Percentiles rank a stretch among this genome's conserved stretches.
These are phyloP conservation scores for Dissostichus mawsoni DNA, from an alignment of 2,113 vertebrate genomes.

Conservation along the genomic window DNA sequence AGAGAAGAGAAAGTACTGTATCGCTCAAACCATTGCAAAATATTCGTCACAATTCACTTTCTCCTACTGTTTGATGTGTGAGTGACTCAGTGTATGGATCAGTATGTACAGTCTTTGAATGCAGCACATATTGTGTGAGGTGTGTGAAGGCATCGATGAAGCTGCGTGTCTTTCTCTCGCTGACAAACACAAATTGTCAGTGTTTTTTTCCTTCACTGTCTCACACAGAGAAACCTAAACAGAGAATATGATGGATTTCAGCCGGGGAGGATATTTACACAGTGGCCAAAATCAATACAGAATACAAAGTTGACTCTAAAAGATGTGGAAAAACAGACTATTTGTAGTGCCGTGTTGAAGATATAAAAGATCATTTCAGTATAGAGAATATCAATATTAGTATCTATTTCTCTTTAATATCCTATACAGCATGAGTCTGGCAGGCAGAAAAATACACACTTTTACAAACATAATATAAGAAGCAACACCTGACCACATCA, in stretches of 20 bases:
- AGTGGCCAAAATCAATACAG: constrained; percentile 51
- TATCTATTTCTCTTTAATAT: neutral
- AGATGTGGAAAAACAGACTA: neutral
- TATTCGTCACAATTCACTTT: neutral
- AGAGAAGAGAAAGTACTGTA: neutral
- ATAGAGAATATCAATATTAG: neutral
- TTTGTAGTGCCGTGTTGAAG: neutral
- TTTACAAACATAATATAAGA: constrained; percentile 24
- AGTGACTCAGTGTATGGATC: neutral
- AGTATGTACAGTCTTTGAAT: neutral
- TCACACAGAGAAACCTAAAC: constrained; percentile 47
- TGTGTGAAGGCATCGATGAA: neutral
- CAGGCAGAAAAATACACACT: neutral
- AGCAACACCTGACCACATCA: constrained; percentile 33
- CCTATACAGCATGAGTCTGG: neutral
- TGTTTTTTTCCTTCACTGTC: constrained; percentile 30
- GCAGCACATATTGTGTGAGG: constrained; percentile 1
- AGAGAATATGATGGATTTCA: constrained; percentile 61
- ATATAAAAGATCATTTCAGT: constrained; percentile 22
- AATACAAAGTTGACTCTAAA: constrained; percentile 52
- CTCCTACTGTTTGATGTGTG: neutral
- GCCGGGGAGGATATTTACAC: constrained; percentile 43
- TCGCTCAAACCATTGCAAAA: neutral
- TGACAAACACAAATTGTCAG: constrained; percentile 47
- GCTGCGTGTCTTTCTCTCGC: neutral